phyloP scores from a whole-genome alignment of 1,140 invertebrate species.

The Bemisia tabaci region DNA sequence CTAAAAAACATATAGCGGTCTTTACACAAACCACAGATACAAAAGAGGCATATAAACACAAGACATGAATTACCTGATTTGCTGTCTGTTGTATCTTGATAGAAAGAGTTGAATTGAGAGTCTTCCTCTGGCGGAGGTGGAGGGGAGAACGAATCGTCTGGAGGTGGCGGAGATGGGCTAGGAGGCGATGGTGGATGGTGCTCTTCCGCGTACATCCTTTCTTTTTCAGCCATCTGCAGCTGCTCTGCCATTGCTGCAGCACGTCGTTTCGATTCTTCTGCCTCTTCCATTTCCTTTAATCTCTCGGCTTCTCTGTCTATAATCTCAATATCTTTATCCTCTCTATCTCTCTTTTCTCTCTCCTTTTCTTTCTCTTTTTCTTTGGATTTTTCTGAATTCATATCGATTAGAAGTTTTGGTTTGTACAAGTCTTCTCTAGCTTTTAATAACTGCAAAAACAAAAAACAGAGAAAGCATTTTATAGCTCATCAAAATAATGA shows the following conservation, averaged over 20 bases:
- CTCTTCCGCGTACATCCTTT: neutral
- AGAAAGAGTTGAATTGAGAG: neutral
- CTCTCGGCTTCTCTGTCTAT: neutral
- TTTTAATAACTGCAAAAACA: constrained; percentile 41
- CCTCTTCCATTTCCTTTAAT: neutral
- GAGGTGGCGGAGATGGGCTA: neutral
- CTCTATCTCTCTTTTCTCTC: constrained; percentile 26
- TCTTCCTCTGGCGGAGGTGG: constrained; percentile 1
- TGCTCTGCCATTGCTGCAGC: neutral
- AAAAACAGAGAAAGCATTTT: too few species aligned
- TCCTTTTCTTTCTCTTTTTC: constrained; percentile 35
- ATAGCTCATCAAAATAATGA: too few species aligned
- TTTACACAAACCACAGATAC: too few species aligned
- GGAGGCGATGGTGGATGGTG: neutral
- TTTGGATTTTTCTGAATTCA: constrained; percentile 40
- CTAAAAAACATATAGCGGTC: too few species aligned
- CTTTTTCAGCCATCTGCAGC: neutral
- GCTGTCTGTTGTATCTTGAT: constrained; percentile 3
- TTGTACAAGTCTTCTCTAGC: constrained; percentile 71
- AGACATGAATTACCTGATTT: constrained; percentile 6
- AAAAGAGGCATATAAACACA: too few species aligned
- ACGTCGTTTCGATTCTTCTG: neutral
- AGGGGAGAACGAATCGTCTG: neutral
- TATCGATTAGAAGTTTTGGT: constrained; percentile 59
- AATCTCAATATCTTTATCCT: constrained; percentile 4